Evolutionary conservation across 2,888 invertebrate genomes (phyloP).

Genomic region (Spodoptera littoralis): DNA sequence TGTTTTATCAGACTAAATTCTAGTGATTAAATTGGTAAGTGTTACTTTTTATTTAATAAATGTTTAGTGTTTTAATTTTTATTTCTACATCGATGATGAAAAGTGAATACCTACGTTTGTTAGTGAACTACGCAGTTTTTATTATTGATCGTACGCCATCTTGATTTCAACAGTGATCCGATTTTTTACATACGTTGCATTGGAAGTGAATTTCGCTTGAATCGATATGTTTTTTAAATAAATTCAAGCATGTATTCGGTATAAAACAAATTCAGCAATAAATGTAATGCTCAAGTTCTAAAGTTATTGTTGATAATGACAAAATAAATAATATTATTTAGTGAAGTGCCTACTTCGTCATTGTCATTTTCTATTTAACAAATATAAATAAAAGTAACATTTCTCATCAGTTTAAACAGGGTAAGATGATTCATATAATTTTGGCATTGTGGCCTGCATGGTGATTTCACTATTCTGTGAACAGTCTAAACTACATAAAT

Average conservation of each 20-base stretch:
- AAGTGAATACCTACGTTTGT: neutral
- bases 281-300: constrained; percentile 35
- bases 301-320: constrained; percentile 30
- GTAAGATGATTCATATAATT: too few relatives aligned
- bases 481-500: too few relatives aligned
- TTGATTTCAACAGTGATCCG: constrained; percentile 30
- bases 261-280: constrained; percentile 4
- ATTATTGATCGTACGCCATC: constrained; percentile 47
- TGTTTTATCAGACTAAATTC: constrained; percentile 62
- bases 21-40: constrained; percentile 68
- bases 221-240: constrained; percentile 17
- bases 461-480: too few relatives aligned
- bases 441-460: too few relatives aligned
- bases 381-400: neutral
- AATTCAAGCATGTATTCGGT: constrained; percentile 6
- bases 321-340: too few relatives aligned
- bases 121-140: constrained; percentile 52
- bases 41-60: constrained; percentile 8
- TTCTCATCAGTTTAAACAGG: too few relatives aligned
- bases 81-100: neutral
- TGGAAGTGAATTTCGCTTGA: neutral
- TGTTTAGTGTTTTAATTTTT: neutral
- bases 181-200: constrained; percentile 3
- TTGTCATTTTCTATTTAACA: neutral
- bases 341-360: too few relatives aligned